phyloP scores from a whole-genome alignment of 2,888 invertebrate species.

The Plutella xylostella region DNA sequence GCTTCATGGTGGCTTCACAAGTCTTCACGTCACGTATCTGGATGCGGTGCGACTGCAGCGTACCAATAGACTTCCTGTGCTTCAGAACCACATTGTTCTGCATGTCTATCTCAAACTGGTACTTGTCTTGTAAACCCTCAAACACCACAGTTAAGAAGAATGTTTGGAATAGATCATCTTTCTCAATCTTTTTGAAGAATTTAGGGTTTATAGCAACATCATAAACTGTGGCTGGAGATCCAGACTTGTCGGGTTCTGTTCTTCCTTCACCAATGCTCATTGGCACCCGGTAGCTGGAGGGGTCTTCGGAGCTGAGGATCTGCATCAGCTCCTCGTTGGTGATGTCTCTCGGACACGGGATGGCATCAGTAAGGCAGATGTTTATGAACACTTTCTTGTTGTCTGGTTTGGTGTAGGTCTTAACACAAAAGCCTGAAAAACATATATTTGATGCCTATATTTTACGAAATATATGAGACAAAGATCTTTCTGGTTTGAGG shows the following conservation, averaged over 20 bases:
- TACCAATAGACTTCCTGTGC: conserved; percentile 81
- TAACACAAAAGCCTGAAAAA: conserved; percentile 82
- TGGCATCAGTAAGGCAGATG: conserved; percentile 82
- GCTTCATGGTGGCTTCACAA: conserved; percentile 34
- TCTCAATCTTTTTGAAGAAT: conserved; percentile 81
- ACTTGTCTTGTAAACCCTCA: conserved; percentile 82
- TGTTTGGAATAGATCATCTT: conserved; percentile 76
- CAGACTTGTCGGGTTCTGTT: conserved; percentile 81
- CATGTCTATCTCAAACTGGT: conserved; percentile 75
- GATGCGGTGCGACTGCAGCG: conserved; percentile 79
- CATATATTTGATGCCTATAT: not conserved
- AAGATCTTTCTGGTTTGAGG: not conserved
- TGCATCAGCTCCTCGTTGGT: conserved; percentile 76
- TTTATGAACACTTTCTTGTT: conserved; percentile 87
- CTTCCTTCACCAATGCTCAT: conserved; percentile 91
- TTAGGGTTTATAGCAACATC: conserved; percentile 86
- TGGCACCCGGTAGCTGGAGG: conserved; percentile 82
- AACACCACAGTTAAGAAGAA: conserved; percentile 85
- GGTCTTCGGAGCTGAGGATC: conserved; percentile 76
- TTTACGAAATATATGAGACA: not conserved
- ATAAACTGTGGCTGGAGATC: conserved; percentile 78
- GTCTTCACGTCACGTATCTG: conserved; percentile 75
- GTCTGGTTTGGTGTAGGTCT: conserved; percentile 74
- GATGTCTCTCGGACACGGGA: conserved; percentile 79
- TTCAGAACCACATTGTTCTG: conserved; percentile 76